Evolutionary conservation across 2,113 vertebrate species (phyloP), one percentile per base, ranked within the genome.

Genomic region (Ochotona princeps): DNA sequence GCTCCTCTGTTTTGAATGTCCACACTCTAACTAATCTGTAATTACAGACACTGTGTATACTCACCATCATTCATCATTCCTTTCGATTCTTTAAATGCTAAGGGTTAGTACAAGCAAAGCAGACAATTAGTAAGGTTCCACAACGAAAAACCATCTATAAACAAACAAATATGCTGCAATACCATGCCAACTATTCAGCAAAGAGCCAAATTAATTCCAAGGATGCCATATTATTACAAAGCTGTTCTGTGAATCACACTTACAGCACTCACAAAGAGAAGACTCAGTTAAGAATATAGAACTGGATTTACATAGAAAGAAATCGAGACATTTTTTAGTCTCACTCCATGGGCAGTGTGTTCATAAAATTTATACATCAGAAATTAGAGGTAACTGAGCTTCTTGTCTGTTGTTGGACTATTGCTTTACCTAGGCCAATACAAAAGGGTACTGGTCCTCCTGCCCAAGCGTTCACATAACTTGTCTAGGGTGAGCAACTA

Each of bases 41-140:
- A 65, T 28, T 85, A n/a, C 47, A 95, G 66, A 60, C 20, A 21
- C 14, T 84, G 35, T 93, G 89, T 80, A 66, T 60, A 98, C 98
- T 98, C 97, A 98, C 98, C 98, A 94, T 98, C 98, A 96, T 98
- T 98, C 98, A 98, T 98, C 97, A 98, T 98, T 98, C 98, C 98
- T 98, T 98, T 98, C 95, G 98, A 98, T 97, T 98, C 98, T 98
- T 98, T 97, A 95, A 98, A 98, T 96, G 97, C 91, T 94, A 98
- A 96, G 90, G 78, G 94, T 98, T 98, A 98, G 98, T 98, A 96
- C 87, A 95, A 96, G 93, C 54, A 26, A 97, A 97, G 94, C 0
- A 98, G 84, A 78, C 25, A 94, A 61, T 96, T 97, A 97, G 92
- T 95, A 97, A 96, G 80, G 32, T 54, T 96, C 87, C 9, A 96